These are phyloP conservation scores for Empis stercorea DNA, from an alignment of 2,888 invertebrate genomes.

Conservation along the genomic window DNA sequence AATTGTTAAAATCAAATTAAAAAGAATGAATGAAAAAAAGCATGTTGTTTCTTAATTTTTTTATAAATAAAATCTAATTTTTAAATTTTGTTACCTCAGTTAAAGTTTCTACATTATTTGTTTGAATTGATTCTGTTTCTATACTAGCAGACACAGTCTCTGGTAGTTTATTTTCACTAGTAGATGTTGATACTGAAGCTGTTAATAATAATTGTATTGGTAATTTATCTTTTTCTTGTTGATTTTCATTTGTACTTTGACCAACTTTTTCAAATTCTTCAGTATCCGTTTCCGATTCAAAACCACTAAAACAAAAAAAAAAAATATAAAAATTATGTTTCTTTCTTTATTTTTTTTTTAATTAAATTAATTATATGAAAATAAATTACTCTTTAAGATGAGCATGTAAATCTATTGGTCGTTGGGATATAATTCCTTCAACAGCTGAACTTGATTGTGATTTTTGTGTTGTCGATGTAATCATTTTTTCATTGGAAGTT, in stretches of 20 bases:
- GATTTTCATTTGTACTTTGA: conserved; percentile 43
- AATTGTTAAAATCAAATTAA: too few species aligned
- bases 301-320: conserved; percentile 58
- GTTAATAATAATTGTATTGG: conserved; percentile 39
- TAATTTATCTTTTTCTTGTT: conserved; percentile 22
- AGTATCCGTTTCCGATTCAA: conserved; percentile 69
- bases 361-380: conserved; percentile 3
- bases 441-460: conserved; percentile 6
- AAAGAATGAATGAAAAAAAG: too few species aligned
- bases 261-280: conserved; percentile 72
- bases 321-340: conserved; percentile 1
- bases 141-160: conserved; percentile 19
- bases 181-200: conserved; percentile 19
- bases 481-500: conserved; percentile 8
- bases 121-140: conserved; percentile 24
- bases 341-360: not conserved
- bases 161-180: conserved; percentile 17
- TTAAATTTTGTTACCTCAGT: conserved; percentile 30
- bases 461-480: conserved; percentile 6
- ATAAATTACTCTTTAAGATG: conserved; percentile 38
- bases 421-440: conserved; percentile 7
- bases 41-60: too few species aligned
- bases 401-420: conserved; percentile 36
- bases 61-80: not conserved
- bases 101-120: conserved; percentile 27